Conservation (phyloP, 2,113 vertebrate species). For the Oreochromis aureus region DNA sequence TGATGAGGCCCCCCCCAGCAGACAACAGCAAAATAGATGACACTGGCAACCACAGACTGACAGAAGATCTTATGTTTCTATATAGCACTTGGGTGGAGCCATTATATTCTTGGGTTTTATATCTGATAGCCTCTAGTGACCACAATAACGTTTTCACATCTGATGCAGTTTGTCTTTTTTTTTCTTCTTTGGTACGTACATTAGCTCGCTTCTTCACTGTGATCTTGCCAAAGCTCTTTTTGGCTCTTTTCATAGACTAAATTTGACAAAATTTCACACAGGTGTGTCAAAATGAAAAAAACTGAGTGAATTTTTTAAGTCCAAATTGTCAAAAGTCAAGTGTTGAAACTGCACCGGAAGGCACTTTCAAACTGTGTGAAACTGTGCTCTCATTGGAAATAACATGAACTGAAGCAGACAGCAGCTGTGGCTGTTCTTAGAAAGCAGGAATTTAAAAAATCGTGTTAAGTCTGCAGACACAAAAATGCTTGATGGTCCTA, state of each 20-base stretch:
- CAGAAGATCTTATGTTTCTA: neutral
- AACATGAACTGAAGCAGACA: neutral
- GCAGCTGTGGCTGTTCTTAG: neutral
- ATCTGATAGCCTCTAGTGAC: neutral
- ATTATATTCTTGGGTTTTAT: neutral
- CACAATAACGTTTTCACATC: neutral
- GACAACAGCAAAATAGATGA: neutral
- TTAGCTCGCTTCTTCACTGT: neutral
- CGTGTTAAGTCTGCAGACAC: accelerated
- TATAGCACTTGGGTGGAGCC: neutral
- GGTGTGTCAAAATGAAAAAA: neutral
- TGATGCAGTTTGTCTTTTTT: too few relatives aligned
- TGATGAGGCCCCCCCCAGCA: neutral
- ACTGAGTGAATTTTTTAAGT: accelerated
- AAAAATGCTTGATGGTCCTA: neutral
- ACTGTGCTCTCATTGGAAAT: neutral
- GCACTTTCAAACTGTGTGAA: neutral
- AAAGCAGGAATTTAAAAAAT: neutral
- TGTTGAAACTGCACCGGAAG: neutral
- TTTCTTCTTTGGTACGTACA: neutral
- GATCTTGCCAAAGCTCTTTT: neutral
- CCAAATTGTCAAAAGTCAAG: neutral
- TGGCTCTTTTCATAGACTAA: neutral
- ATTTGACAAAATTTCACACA: neutral
- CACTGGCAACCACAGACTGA: neutral